phyloP scores from a whole-genome alignment of 2,113 vertebrate species.

The Sorex fumeus region DNA sequence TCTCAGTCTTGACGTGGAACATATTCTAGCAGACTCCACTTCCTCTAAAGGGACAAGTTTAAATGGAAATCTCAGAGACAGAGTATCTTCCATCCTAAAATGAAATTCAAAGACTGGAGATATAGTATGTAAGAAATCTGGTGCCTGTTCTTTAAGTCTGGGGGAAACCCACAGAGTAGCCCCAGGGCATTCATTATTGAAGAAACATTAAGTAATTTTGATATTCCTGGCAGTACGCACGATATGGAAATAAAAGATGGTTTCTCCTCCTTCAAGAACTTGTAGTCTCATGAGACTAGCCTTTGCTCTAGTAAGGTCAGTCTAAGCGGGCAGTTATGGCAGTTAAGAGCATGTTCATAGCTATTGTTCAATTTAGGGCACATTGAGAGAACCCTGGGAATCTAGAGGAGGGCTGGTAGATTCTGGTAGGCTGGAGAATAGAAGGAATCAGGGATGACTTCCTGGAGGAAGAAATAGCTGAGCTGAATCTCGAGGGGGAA shows the following conservation, averaged over 20 bases:
- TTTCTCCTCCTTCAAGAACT: background rate
- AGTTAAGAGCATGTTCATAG: background rate
- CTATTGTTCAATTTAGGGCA: background rate
- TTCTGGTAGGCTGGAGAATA: no score
- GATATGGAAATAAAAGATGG: background rate
- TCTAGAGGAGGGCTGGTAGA: background rate
- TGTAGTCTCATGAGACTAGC: background rate
- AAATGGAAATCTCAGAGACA: background rate
- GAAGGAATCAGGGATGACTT: background rate
- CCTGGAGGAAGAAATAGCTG: no score
- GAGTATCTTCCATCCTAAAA: background rate
- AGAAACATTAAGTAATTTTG: slow-evolving; percentile 1
- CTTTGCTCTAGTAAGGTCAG: background rate
- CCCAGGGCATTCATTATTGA: background rate
- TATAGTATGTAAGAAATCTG: background rate
- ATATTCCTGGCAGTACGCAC: background rate
- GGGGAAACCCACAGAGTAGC: background rate
- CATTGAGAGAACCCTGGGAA: background rate
- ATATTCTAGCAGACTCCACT: background rate
- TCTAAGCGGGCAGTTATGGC: background rate
- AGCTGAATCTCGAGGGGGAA: background rate
- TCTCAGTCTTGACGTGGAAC: slow-evolving; percentile 25
- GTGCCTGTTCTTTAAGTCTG: background rate
- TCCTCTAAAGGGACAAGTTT: slow-evolving; percentile 21
- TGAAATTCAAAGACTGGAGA: background rate